Conservation (phyloP, 2,113 vertebrate genomes). For the Cyanoramphus novaezelandiae region DNA sequence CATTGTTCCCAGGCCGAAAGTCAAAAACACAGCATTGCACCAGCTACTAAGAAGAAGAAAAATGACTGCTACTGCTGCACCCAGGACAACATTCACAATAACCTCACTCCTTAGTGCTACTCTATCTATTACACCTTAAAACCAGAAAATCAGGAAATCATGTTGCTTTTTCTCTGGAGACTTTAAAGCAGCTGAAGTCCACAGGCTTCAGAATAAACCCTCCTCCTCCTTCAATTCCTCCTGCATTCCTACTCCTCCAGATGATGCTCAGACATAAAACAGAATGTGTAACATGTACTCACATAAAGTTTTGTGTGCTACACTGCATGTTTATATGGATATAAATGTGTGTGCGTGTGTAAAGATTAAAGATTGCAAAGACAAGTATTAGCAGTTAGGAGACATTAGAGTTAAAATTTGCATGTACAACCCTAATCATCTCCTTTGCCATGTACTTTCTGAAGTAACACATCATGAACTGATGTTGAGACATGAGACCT, state of each 20-base stretch:
- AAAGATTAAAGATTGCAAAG: background rate
- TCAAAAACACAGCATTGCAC: too few species aligned
- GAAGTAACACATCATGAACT: background rate
- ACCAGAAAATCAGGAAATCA: background rate
- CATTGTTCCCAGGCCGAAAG: too few species aligned
- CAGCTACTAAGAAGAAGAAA: too few species aligned
- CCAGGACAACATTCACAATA: background rate
- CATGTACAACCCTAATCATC: fast-evolving
- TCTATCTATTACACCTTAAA: background rate
- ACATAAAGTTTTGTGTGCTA: background rate
- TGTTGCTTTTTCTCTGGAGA: background rate
- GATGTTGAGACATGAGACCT: background rate
- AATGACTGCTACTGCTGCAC: too few species aligned
- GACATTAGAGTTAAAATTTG: background rate
- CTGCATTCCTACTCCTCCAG: background rate
- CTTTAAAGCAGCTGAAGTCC: background rate
- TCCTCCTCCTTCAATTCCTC: background rate
- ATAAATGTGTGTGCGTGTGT: too few species aligned
- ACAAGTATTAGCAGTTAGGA: background rate
- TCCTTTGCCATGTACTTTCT: background rate
- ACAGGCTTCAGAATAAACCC: background rate
- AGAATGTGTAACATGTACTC: background rate
- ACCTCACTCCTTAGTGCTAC: background rate
- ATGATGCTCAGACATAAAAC: background rate
- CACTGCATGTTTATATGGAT: background rate